Evolutionary conservation across 1,140 invertebrate genomes (phyloP), one percentile per base, ranked within the genome.

Genomic region (Apis laboriosa): DNA sequence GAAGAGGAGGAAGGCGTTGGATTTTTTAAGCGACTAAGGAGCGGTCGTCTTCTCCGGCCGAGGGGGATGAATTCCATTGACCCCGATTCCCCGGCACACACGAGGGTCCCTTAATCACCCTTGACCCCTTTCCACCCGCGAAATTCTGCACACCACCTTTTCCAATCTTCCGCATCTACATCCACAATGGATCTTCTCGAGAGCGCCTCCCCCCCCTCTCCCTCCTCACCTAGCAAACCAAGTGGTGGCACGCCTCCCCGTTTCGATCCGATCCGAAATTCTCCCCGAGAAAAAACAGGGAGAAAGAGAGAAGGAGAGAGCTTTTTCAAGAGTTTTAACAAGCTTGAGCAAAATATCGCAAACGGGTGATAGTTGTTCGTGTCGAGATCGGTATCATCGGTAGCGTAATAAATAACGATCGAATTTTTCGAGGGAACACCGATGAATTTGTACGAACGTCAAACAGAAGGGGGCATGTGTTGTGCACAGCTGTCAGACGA

Each of bases 31-130:
- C 53, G 77, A 9, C 58, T 60, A 43, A 73, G 72, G 68, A 74
- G 68, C 19, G 13, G 51, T 28, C 53, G 63, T 55, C 68, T 83
- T 56, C 53, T n/a, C 58, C 17, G 71, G 64, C 24, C 21, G 56
- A 43, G 19, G 77, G 24, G 60, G 60, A 34, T 77, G 86, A 88
- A 89, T 88, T 82, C 83, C 83, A 86, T 89, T 86, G 88, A 87
- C 85, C 86, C 75, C 82, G 74, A 73, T 81, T 80, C 60, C 70
- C 13, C 28, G 17, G 21, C 72, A 68, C 74, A 55, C 84, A 66
- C 84, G 80, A 83, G 72, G 43, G 55, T 70, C 75, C 81, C 86
- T 87, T 85, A 87, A 87, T 88, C 86, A 89, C 80, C 88, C 85
- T 89, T 89, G 88, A 89, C 88, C 88, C 43, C 43, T 68, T 88